Evolutionary conservation across 2,113 vertebrate species (phyloP).

Genomic region (Caranx ignobilis): DNA sequence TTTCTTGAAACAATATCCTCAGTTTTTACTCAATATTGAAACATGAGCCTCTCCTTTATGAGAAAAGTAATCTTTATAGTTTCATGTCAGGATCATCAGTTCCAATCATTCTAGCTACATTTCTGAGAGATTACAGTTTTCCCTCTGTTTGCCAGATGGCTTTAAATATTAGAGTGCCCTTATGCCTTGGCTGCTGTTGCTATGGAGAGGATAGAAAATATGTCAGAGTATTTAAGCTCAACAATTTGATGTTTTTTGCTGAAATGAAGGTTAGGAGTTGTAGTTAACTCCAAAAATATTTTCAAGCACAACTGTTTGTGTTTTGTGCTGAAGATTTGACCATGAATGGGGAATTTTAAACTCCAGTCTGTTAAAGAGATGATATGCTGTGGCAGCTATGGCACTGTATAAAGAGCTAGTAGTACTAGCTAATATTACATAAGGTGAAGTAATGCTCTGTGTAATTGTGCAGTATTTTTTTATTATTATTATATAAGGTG

Average conservation of each 20-base stretch:
- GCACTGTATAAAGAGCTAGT: not conserved
- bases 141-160: not conserved
- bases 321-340: not conserved
- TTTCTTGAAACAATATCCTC: not conserved
- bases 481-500: conserved; percentile 31
- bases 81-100: not conserved
- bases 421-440: not conserved
- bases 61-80: not conserved
- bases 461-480: not conserved
- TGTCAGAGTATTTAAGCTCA: too few relatives aligned
- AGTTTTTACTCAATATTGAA: not conserved
- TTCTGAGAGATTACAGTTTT: not conserved
- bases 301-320: not conserved
- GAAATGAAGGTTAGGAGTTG: not conserved
- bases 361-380: not conserved
- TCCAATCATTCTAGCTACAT: not conserved
- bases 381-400: not conserved
- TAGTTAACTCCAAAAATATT: not conserved
- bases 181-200: not conserved
- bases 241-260: not conserved
- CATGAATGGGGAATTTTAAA: not conserved
- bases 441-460: not conserved
- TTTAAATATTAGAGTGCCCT: not conserved
- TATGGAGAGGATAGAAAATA: not conserved
- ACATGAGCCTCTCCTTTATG: not conserved